Percentiles rank a stretch among this genome's conserved stretches.
Conservation (phyloP, 2,888 invertebrate genomes). For the Trypoxylon attenuatum region DNA sequence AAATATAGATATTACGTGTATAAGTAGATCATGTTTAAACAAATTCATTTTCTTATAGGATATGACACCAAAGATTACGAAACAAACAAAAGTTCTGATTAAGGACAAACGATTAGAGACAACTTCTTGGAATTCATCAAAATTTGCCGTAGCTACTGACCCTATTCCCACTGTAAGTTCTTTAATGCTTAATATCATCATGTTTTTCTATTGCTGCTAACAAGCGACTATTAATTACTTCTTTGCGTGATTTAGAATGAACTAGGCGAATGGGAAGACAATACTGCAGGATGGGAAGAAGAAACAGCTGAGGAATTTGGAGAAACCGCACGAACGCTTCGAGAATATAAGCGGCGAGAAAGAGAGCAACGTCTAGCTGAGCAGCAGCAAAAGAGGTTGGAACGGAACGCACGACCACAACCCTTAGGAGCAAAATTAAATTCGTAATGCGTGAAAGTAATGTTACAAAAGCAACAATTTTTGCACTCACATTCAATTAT, state of each 20-base stretch:
- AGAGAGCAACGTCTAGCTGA: slow-evolving; percentile 65
- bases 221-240: not conserved
- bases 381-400: slow-evolving; percentile 66
- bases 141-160: slow-evolving; percentile 75
- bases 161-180: slow-evolving; percentile 73
- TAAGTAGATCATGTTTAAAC: slow-evolving; percentile 3
- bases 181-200: too few species aligned
- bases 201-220: not conserved
- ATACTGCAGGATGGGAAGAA: slow-evolving; percentile 77
- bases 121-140: slow-evolving; percentile 69
- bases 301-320: slow-evolving; percentile 66
- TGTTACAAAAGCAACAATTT: not conserved
- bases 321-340: slow-evolving; percentile 61
- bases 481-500: too few species aligned
- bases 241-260: slow-evolving; percentile 71
- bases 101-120: slow-evolving; percentile 66
- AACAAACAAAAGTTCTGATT: slow-evolving; percentile 78
- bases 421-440: slow-evolving; percentile 68
- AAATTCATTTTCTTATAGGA: slow-evolving; percentile 73
- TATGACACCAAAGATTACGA: slow-evolving; percentile 79
- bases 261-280: slow-evolving; percentile 77
- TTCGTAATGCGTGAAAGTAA: slow-evolving; percentile 60
- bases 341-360: slow-evolving; percentile 65
- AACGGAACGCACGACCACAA: slow-evolving; percentile 62
- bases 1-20: too few species aligned